Evolutionary conservation across 2,797 vertebrate genomes (phyloP).

Genomic region (Sebastes itinus): DNA sequence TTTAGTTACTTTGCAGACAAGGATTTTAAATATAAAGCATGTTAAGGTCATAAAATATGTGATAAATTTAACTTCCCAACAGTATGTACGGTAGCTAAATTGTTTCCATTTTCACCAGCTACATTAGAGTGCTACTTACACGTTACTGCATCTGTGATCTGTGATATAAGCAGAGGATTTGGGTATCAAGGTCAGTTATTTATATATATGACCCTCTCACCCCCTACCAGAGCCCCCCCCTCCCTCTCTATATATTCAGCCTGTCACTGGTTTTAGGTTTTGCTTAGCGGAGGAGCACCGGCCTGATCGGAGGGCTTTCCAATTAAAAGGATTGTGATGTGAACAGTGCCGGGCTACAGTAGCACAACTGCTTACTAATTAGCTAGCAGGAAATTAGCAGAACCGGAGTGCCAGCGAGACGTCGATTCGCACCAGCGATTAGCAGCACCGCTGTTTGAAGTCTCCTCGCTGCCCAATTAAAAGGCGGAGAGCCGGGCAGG

Average conservation of each 20-base stretch:
- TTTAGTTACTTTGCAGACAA: neutral
- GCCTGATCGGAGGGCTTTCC: conserved; percentile 45
- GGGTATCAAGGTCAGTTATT: conserved; percentile 70
- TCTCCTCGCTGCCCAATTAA: conserved; percentile 62
- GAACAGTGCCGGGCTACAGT: neutral
- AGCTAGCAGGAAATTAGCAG: conserved; percentile 61
- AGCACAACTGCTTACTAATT: conserved; percentile 65
- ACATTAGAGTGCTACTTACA: too few species aligned
- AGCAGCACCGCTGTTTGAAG: conserved; percentile 55
- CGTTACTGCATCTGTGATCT: too few species aligned
- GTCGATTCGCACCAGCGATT: conserved; percentile 49
- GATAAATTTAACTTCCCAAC: too few species aligned
- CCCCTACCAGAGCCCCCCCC: neutral
- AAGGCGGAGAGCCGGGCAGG: conserved; percentile 3
- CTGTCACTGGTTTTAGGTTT: conserved; percentile 40
- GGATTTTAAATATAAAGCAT: too few species aligned
- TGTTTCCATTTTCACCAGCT: too few species aligned
- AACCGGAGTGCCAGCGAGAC: conserved; percentile 34
- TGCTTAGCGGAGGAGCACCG: conserved; percentile 16
- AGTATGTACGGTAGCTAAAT: too few species aligned
- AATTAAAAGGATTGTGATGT: conserved; percentile 63
- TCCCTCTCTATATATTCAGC: neutral
- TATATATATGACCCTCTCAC: conserved; percentile 47
- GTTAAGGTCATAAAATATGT: too few species aligned
- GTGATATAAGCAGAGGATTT: conserved; percentile 37